A percentile compares a stretch with the other conserved stretches of the same genome.
Conservation (phyloP, 2,888 invertebrate genomes). For the Germaria angustata region DNA sequence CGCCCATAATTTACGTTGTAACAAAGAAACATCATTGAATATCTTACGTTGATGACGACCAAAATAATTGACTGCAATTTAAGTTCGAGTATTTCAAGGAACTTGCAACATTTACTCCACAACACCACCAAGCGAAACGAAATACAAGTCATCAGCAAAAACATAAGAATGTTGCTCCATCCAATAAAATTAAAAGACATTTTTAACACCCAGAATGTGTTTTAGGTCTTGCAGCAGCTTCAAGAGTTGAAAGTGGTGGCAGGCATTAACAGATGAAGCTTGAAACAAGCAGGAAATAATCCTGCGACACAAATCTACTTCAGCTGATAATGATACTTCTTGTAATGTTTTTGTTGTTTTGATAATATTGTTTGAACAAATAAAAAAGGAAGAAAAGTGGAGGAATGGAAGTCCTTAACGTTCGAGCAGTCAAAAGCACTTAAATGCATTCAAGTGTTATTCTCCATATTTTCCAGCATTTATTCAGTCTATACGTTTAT, state of each 20-base stretch:
- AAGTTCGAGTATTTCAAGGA: conserved; percentile 55
- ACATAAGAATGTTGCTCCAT: conserved; percentile 20
- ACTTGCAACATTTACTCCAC: conserved; percentile 39
- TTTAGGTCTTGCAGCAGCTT: conserved; percentile 1
- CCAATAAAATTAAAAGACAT: conserved; percentile 28
- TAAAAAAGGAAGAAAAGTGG: neutral
- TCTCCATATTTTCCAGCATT: conserved; percentile 55
- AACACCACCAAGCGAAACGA: neutral
- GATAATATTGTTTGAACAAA: no score
- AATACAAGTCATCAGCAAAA: conserved; percentile 5
- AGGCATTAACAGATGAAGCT: conserved; percentile 62
- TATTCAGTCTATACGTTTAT: conserved; percentile 34
- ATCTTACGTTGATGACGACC: conserved; percentile 45
- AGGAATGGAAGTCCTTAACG: conserved; percentile 35
- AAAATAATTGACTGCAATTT: conserved; percentile 64
- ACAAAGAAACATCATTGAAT: conserved; percentile 21
- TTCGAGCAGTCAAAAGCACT: conserved; percentile 69
- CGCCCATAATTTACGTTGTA: conserved; percentile 39
- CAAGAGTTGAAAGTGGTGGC: neutral
- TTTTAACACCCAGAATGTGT: conserved; percentile 32
- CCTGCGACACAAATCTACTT: conserved; percentile 53
- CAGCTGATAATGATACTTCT: conserved; percentile 26
- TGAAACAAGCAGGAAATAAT: conserved; percentile 60
- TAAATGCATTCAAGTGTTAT: conserved; percentile 72
- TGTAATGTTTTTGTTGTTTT: conserved; percentile 27